Evolutionary conservation across 2,113 vertebrate genomes (phyloP), one percentile per base, ranked within the genome.

Genomic region (Pelmatolapia mariae): DNA sequence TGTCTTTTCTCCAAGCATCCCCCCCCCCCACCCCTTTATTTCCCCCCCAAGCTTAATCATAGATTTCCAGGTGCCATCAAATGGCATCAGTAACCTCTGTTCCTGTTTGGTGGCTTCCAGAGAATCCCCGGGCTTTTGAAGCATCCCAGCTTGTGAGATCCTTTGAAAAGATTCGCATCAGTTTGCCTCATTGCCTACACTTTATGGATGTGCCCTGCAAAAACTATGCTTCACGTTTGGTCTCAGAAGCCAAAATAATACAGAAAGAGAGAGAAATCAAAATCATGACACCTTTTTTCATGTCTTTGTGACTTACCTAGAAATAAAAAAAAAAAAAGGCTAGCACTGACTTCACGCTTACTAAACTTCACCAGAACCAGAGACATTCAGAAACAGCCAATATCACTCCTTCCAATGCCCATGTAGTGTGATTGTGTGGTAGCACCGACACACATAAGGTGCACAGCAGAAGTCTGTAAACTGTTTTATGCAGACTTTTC

Each of bases 371-470:
- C 15, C 40, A 73, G 68, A 43, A 45, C 40, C 4, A 16, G 22
- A 73, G 33, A 71, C n/a, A 24, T 71, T 71, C 38, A 71, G 66
- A 71, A 71, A 71, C 13, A 73, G 68, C 40, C 68, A 73, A 18
- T 45, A 73, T 45, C 40, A 45, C 40, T 45, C 2, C 68, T 73
- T 73, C 22, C 13, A 73, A 4, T 43, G 2, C 38, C n/a, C 13
- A 43, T 43, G n/a, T 71, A 16, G 12, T 43, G 43, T 43, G 10
- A 73, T 26, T 6, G 12, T 4, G 0, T 73, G 38, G 66, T 45
- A 26, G n/a, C 36, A 3, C 8, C 0, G 22, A 71, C 12, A 24
- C n/a, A 43, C 24, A 71, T 24, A 71, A 81, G 78, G 12, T 40
- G 18, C 56, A 66, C 56, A 43, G 33, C 50, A 71, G 12, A 82